Base-by-base conservation (phyloP, 1,140 invertebrate genomes). In the Megalopta genalis region DNA sequence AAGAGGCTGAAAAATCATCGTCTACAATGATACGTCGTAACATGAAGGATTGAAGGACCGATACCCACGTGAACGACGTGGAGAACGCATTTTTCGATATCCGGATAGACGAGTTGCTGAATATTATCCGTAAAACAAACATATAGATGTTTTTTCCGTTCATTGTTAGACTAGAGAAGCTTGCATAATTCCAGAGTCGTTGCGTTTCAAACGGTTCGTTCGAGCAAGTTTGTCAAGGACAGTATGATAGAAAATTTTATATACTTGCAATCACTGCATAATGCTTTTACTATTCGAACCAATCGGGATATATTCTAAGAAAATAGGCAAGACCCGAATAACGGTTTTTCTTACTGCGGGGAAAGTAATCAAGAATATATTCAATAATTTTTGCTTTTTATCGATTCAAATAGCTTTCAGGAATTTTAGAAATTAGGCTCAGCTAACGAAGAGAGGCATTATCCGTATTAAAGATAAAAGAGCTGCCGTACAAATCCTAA, bases 321-420 rank as follows among this genome's bases (percentile, higher is more conserved):
- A 14, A 46, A 37, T 77, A 77, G 32, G 21, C n/a, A 42, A 46
- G 52, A 57, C 12, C 69, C 8, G 54, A 46, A 60, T 39, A 60
- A 21, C 39, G 25, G 59, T 84, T 84, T 59, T 16, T 57, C 21
- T 57, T 78, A 54, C 49, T 52, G 46, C 18, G 27, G 54, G 60
- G 9, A 37, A 9, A 77, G 52, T 77, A 64, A 73, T 63, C 32
- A 32, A 32, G 14, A 4, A 72, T 42, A 46, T 63, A 73, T 75
- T 85, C 62, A 69, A 27, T 75, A 85, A 71, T 18, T 82, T 86
- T 73, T 67, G 84, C 76, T 83, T 86, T 76, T 82, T 80, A 80
- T 49, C 59, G 9, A 86, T 74, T 73, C 73, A 60, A 54, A 54
- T 79, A 86, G 69, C 54, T 77, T 73, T 66, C 62, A 82, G 49